Conservation (phyloP, 2,797 vertebrate species). For the Cossypha heuglini region DNA sequence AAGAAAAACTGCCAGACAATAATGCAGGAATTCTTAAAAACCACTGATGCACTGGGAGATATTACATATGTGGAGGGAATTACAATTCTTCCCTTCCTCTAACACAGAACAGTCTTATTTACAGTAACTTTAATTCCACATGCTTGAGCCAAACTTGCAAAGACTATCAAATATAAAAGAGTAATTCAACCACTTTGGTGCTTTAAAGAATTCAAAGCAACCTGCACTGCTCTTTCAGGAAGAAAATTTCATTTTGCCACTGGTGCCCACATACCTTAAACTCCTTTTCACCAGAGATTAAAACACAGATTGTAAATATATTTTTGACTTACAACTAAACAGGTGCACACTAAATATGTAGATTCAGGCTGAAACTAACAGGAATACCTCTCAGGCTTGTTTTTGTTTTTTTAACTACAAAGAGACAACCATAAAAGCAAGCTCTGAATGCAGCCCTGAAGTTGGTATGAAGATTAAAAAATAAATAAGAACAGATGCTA, state of each 20-base stretch:
- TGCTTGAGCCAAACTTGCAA: neutral
- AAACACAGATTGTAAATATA: neutral
- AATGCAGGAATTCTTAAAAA: neutral
- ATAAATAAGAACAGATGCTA: conserved; percentile 19
- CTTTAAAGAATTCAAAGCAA: neutral
- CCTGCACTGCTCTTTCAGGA: neutral
- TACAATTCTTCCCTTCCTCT: neutral
- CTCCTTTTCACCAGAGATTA: neutral
- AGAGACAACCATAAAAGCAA: neutral
- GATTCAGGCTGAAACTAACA: neutral
- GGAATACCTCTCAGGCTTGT: neutral
- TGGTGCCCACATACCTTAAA: neutral
- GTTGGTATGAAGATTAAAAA: neutral
- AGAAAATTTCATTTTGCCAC: neutral
- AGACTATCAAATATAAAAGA: neutral
- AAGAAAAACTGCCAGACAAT: neutral
- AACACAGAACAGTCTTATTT: neutral
- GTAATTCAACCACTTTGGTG: neutral
- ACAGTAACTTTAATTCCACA: neutral
- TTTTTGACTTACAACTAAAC: neutral
- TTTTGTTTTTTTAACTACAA: neutral
- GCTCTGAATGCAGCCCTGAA: neutral
- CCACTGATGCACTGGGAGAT: neutral
- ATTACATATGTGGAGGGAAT: neutral
- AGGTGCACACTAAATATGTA: neutral